Evolutionary conservation across 2,888 invertebrate species (phyloP).

Genomic region (Sesia apiformis): DNA sequence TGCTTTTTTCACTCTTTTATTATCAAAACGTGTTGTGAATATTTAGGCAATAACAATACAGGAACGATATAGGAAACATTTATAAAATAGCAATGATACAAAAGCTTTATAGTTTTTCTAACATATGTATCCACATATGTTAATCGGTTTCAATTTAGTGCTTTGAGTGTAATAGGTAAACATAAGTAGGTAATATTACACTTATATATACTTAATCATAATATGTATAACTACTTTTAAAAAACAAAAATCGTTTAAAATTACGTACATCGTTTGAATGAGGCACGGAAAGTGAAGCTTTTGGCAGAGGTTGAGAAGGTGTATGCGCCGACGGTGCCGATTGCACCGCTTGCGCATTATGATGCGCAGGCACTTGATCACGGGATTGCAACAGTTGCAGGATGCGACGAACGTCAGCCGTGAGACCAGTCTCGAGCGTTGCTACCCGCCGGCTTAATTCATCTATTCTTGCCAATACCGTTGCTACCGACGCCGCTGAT

Average conservation of each 20-base stretch:
- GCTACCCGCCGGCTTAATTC: constrained; percentile 80
- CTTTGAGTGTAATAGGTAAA: no score
- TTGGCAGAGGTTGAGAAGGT: constrained; percentile 52
- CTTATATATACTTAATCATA: no score
- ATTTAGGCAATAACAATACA: no score
- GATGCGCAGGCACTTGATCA: constrained; percentile 21
- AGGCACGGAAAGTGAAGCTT: constrained; percentile 59
- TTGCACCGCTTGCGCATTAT: constrained; percentile 33
- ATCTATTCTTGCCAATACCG: constrained; percentile 79
- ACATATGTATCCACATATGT: no score
- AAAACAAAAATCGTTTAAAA: background rate
- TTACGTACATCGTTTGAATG: constrained; percentile 46
- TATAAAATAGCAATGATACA: no score
- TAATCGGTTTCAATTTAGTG: no score
- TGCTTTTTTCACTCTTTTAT: no score
- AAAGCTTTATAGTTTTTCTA: no score
- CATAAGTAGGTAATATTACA: no score
- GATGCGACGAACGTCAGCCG: constrained; percentile 83
- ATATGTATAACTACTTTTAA: background rate
- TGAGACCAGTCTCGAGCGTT: constrained; percentile 81
- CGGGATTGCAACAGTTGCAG: constrained; percentile 76
- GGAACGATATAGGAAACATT: no score
- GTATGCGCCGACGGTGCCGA: constrained; percentile 33
- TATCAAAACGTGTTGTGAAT: no score
- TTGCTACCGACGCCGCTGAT: constrained; percentile 55